A percentile compares a stretch with the other conserved stretches of the same genome.
Conservation (phyloP, 2,888 invertebrate genomes). For the Cataglyphis altisquamis region DNA sequence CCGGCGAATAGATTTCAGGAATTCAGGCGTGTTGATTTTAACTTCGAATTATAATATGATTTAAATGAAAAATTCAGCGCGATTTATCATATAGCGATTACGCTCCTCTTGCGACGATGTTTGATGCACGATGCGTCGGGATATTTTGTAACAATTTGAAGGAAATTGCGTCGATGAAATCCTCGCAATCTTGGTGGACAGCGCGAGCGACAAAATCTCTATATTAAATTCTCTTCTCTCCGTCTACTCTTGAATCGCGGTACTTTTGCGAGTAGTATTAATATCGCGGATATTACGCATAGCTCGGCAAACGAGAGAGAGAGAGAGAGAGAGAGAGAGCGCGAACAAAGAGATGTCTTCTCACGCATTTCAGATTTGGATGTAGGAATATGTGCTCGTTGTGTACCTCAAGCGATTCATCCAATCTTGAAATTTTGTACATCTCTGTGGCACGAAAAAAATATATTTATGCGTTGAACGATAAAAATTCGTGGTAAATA, state of each 20-base stretch:
- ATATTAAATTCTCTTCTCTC: slow-evolving; percentile 26
- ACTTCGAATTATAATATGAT: not conserved
- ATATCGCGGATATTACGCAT: slow-evolving; percentile 36
- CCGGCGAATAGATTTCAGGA: slow-evolving; percentile 36
- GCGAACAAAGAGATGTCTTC: slow-evolving; percentile 42
- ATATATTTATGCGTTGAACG: not conserved
- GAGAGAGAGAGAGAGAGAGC: slow-evolving; percentile 21
- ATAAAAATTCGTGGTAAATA: not conserved
- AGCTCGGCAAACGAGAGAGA: slow-evolving; percentile 19
- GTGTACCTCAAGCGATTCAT: slow-evolving; percentile 11
- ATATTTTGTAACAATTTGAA: slow-evolving; percentile 19
- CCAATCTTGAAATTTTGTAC: slow-evolving; percentile 5
- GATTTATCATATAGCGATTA: slow-evolving; percentile 9
- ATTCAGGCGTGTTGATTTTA: slow-evolving; percentile 21
- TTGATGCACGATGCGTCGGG: not conserved
- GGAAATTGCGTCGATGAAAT: slow-evolving; percentile 8
- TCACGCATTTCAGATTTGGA: slow-evolving; percentile 33
- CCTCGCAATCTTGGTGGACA: slow-evolving; percentile 27
- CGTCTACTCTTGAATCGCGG: not conserved
- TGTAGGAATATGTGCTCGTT: slow-evolving; percentile 38
- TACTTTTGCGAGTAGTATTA: slow-evolving; percentile 18
- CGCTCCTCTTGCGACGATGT: slow-evolving; percentile 15
- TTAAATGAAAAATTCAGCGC: not conserved
- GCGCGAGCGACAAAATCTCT: slow-evolving; percentile 8
- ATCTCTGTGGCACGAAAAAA: not conserved